A percentile compares a stretch with the other conserved stretches of the same genome.
Evolutionary conservation across 2,888 invertebrate genomes (phyloP).

Genomic region (Microdon myrmicae): DNA sequence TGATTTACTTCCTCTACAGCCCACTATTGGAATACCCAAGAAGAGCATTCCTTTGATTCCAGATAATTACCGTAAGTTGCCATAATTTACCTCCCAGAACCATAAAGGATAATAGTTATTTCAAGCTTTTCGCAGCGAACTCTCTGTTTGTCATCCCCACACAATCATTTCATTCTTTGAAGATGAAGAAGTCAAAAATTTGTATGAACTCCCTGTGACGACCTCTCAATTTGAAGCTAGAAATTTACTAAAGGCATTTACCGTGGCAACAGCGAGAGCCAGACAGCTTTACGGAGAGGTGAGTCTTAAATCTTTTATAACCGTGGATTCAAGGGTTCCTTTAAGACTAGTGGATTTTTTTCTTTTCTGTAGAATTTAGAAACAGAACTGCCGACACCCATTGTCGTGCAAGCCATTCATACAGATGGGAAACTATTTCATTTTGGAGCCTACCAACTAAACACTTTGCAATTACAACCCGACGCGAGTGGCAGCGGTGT

Average conservation of each 20-base stretch:
- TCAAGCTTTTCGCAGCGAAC: constrained; percentile 55
- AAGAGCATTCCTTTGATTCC: constrained; percentile 73
- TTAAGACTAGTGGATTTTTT: background rate
- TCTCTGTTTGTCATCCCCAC: constrained; percentile 70
- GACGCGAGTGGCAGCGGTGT: constrained; percentile 69
- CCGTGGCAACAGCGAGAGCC: constrained; percentile 81
- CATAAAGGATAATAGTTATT: background rate
- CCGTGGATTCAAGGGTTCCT: no score
- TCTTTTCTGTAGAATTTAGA: no score
- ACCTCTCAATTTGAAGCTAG: constrained; percentile 76
- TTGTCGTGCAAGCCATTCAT: constrained; percentile 85
- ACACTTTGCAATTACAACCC: constrained; percentile 78
- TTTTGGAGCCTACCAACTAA: constrained; percentile 86
- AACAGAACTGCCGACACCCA: constrained; percentile 80
- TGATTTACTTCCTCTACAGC: constrained; percentile 79
- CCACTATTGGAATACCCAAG: constrained; percentile 70
- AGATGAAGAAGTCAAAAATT: constrained; percentile 73
- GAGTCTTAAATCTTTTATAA: background rate
- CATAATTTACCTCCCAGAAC: background rate
- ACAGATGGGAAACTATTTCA: constrained; percentile 81
- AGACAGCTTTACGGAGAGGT: constrained; percentile 67
- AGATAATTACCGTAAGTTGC: constrained; percentile 78
- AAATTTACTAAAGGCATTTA: constrained; percentile 79
- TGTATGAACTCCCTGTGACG: constrained; percentile 76
- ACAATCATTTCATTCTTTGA: constrained; percentile 82